Evolutionary conservation across 2,113 vertebrate species (phyloP), one percentile per base, ranked within the genome.

Genomic region (Nothocercus julius): DNA sequence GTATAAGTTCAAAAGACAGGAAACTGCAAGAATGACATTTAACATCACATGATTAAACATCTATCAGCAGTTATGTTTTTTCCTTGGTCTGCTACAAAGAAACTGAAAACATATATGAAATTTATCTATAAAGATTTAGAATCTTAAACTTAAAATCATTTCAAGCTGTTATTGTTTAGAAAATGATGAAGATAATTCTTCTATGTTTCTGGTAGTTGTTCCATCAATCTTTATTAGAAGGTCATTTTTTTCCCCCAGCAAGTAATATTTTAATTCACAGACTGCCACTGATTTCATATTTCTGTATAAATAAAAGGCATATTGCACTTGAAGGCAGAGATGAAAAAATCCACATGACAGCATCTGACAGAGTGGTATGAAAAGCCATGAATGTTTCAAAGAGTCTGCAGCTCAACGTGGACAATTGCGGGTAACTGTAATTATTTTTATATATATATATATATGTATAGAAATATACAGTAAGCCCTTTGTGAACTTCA

Each of bases 221-320:
- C 61, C 66, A 93, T 75, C 69, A 72, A 0, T 78, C 61, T 88
- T 78, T 81, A 68, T 70, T 62, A 83, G 80, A 84, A 86, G 82
- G 75, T 72, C 45, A 78, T 94, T 49, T 49, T 53, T 91, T 74
- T 14, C 32, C 63, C 45, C 6, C 24, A 54, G 67, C 77, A 36
- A 89, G 58, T 84, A 91, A 54, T 82, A 59, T 88, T 92, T 94
- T 94, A 91, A 85, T 95, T 86, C 38, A 11, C 20, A 30, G 59
- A 36, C 42, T 83, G 25, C 11, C 77, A 59, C 28, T 81, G 38
- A 68, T 88, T 88, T 81, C 16, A n/a, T 87, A 91, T 75, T 83
- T 72, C 38, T 88, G 15, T 84, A 63, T 63, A 87, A 90, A 90
- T 74, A 82, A 76, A 87, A 87, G 34, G 15, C 28, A 83, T 58